phyloP scores from a whole-genome alignment of 2,888 invertebrate species.

The Lumbricus terrestris region DNA sequence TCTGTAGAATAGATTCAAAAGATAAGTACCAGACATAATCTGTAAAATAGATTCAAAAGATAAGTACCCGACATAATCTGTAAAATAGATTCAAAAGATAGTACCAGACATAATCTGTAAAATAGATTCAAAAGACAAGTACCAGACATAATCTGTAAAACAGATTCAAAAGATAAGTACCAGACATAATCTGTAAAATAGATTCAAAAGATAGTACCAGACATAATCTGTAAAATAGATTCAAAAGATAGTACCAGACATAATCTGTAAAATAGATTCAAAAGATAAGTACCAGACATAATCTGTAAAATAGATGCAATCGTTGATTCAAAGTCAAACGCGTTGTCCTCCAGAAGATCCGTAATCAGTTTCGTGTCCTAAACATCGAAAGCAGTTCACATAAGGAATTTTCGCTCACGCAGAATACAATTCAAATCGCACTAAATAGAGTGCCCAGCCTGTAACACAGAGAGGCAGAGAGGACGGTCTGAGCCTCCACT shows the following conservation, averaged over 20 bases:
- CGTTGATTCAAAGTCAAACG: constrained; percentile 24
- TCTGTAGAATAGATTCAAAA: too few relatives aligned
- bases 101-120: constrained; percentile 7
- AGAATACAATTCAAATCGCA: too few relatives aligned
- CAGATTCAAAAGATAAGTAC: background rate
- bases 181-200: constrained; percentile 6
- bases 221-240: too few relatives aligned
- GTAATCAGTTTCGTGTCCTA: background rate
- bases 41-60: background rate
- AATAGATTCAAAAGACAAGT: background rate
- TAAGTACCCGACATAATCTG: too few relatives aligned
- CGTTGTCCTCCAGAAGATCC: background rate
- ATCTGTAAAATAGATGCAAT: background rate
- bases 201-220: too few relatives aligned
- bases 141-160: too few relatives aligned
- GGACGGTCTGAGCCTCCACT: too few relatives aligned
- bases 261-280: background rate
- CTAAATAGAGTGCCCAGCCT: too few relatives aligned
- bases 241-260: too few relatives aligned
- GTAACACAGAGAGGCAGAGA: too few relatives aligned
- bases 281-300: background rate
- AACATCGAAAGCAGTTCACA: background rate
- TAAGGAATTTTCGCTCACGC: too few relatives aligned
- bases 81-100: too few relatives aligned
- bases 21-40: constrained; percentile 7